Evolutionary conservation across 1,140 invertebrate species (phyloP), one percentile per base, ranked within the genome.

Genomic region (Oreohelix idahoensis): DNA sequence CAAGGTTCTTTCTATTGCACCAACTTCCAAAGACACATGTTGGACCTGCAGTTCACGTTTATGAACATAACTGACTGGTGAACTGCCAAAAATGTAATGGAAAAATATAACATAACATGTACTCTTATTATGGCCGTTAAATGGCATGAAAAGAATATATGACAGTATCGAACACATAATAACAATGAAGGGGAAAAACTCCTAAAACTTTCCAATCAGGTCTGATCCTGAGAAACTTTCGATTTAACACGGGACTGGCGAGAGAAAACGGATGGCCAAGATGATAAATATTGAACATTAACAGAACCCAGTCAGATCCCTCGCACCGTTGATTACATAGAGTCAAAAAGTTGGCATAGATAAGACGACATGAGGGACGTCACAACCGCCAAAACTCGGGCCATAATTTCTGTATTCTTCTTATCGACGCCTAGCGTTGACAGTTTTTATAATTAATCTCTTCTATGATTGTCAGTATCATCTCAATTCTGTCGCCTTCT

Each of bases 381-480:
- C 71, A 42, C 5, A 38, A 73, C 71, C 23, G 71, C 42, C 38
- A 42, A 39, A 73, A 42, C 71, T 38, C 36, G 36, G 38, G 26
- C 71, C 71, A 73, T 73, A 39, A 73, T 73, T 73, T 73, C 71
- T 42, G 36, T 45, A 39, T 45, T 42, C 36, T 39, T 45, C 71
- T 73, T 73, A 73, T 73, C 71, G 71, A n/a, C 23, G 71, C 23
- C 71, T 36, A 26, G 39, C 71, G 71, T 42, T 73, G 71, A 73
- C 71, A 36, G 36, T 73, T 73, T 73, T 73, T 73, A 73, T 73
- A 73, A 73, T 73, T 73, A 73, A 73, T 73, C 71, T 73, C 36
- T 1, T 8, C 36, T 26, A 45, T 73, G 71, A 73, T 73, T 73
- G 71, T 73, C 71, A 73, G 71, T 45, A 73, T 45, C 36, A 73